Conservation (phyloP, 2,797 vertebrate species). For the Bucorvus abyssinicus region DNA sequence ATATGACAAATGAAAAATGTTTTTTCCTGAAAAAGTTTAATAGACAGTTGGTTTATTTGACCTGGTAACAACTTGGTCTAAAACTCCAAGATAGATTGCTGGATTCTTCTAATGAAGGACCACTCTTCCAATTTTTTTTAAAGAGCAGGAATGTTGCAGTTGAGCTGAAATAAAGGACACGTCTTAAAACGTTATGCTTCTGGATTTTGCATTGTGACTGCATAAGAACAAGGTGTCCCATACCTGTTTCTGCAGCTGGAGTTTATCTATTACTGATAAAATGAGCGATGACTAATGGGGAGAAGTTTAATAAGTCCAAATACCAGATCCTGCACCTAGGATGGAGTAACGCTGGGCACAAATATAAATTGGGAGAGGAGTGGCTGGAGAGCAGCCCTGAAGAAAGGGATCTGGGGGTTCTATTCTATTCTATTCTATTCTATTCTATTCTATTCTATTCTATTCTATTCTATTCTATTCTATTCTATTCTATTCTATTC, state of each 20-base stretch:
- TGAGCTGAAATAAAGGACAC: background rate
- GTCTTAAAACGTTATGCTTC: background rate
- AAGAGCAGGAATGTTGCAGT: background rate
- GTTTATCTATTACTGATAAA: background rate
- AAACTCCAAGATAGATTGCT: background rate
- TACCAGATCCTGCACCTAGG: background rate
- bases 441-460: background rate
- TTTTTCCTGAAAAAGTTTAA: background rate
- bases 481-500: too few species aligned
- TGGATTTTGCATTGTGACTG: background rate
- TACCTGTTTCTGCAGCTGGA: background rate
- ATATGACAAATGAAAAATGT: background rate
- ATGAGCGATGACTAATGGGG: background rate
- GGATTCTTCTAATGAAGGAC: background rate
- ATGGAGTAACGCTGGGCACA: background rate
- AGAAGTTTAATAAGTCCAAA: background rate
- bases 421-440: background rate
- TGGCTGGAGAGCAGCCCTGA: background rate
- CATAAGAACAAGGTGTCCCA: background rate
- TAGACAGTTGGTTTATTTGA: background rate
- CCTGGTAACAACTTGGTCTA: background rate
- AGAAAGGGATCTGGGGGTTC: background rate
- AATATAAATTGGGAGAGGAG: background rate
- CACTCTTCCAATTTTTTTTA: background rate
- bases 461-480: background rate